phyloP scores from a whole-genome alignment of 1,140 invertebrate genomes.

The Anagrus nilaparvatae region DNA sequence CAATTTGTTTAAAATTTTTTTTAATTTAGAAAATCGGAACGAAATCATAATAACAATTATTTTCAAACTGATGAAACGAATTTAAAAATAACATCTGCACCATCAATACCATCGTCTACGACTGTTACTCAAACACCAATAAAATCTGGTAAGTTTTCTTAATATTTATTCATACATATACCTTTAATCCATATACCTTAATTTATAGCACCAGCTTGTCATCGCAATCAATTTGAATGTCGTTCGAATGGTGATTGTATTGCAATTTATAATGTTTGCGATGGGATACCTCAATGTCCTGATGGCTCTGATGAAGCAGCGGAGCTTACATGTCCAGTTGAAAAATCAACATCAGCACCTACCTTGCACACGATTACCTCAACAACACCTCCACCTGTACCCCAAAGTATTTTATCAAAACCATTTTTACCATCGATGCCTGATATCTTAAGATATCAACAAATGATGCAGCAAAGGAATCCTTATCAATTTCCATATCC shows the following conservation, averaged over 20 bases:
- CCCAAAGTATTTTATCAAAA: constrained; percentile 16
- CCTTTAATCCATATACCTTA: not conserved
- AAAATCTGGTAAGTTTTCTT: not conserved
- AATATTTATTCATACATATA: not conserved
- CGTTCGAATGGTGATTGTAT: constrained; percentile 80
- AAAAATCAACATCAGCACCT: constrained; percentile 31
- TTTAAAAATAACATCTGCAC: too few species aligned
- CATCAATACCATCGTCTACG: not conserved
- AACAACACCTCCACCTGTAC: constrained; percentile 1
- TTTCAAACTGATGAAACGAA: too few species aligned
- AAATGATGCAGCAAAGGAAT: constrained; percentile 27
- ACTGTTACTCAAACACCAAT: not conserved
- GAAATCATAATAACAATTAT: too few species aligned
- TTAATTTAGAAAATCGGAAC: too few species aligned
- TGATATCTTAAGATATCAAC: constrained; percentile 29
- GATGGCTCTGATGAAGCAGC: constrained; percentile 84
- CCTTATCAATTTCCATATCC: too few species aligned
- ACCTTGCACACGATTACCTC: too few species aligned
- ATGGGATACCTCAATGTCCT: constrained; percentile 86
- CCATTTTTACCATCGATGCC: constrained; percentile 21
- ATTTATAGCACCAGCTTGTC: constrained; percentile 45
- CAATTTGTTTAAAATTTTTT: too few species aligned
- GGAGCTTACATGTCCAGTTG: constrained; percentile 63
- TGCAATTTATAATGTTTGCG: constrained; percentile 90
- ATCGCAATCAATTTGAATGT: constrained; percentile 79